Evolutionary conservation across 1,140 invertebrate species (phyloP).

Genomic region (Magallana ariakensis): DNA sequence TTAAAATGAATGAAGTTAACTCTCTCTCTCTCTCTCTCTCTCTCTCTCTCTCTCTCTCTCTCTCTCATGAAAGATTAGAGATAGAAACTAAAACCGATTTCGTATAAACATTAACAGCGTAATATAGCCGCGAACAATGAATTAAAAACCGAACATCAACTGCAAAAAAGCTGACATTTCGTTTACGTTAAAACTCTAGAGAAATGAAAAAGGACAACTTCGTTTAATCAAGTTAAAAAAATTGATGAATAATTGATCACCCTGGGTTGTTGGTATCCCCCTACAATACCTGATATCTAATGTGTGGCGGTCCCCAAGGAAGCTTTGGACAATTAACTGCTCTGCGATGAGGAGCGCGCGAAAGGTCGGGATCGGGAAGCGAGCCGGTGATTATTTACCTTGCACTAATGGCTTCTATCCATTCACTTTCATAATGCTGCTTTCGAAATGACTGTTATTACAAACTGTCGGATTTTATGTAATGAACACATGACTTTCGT

Average conservation of each 20-base stretch:
- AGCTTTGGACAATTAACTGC: constrained; percentile 12
- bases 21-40: no score
- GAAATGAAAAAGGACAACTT: constrained; percentile 27
- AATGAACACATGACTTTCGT: not conserved
- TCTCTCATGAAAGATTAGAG: not conserved
- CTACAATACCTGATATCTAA: not conserved
- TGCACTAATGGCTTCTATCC: not conserved
- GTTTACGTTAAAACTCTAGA: constrained; percentile 29
- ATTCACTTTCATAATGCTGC: not conserved
- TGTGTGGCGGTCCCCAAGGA: not conserved
- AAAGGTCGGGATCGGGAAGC: constrained; percentile 9
- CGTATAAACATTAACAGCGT: not conserved
- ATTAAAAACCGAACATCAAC: constrained; percentile 25
- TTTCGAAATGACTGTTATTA: not conserved
- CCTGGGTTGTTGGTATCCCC: not conserved
- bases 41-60: no score
- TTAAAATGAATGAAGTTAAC: no score
- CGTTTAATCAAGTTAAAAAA: constrained; percentile 33
- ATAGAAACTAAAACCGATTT: not conserved
- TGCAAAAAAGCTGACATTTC: constrained; percentile 28
- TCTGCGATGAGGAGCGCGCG: not conserved
- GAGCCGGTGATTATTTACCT: constrained; percentile 1
- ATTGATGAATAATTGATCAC: constrained; percentile 32
- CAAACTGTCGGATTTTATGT: not conserved
- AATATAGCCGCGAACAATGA: not conserved